A percentile compares a stretch with the other conserved stretches of the same genome.
Evolutionary conservation across 2,113 vertebrate genomes (phyloP).

Genomic region (Oryzias woworae): DNA sequence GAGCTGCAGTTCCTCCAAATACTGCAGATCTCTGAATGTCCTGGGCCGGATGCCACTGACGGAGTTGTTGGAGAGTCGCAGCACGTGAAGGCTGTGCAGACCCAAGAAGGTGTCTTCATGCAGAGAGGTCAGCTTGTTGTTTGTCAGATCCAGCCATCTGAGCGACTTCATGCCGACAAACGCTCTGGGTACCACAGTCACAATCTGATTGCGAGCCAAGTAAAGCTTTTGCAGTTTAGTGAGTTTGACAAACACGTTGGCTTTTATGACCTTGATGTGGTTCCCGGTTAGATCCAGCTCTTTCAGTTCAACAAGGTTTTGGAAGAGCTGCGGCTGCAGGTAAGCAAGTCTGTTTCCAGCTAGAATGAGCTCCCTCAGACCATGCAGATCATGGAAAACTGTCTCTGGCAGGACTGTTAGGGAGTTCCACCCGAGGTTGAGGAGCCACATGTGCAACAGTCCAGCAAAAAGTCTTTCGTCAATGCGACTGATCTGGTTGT

Average conservation of each 20-base stretch:
- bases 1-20: constrained; percentile 90
- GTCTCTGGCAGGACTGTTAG: constrained; percentile 88
- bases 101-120: constrained; percentile 90
- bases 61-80: constrained; percentile 90
- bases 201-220: constrained; percentile 88
- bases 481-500: constrained; percentile 85
- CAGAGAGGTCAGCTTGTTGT: constrained; percentile 84
- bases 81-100: constrained; percentile 86
- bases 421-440: constrained; percentile 93
- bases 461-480: constrained; percentile 87
- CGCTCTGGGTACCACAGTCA: constrained; percentile 84
- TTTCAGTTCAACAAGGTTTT: constrained; percentile 86
- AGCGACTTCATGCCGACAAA: constrained; percentile 91
- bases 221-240: constrained; percentile 92
- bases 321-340: constrained; percentile 89
- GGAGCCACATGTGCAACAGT: constrained; percentile 89
- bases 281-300: constrained; percentile 93
- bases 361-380: constrained; percentile 87
- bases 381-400: constrained; percentile 83
- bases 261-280: constrained; percentile 85
- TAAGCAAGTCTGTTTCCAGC: constrained; percentile 92
- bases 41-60: constrained; percentile 80
- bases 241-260: constrained; percentile 86
- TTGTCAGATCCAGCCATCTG: constrained; percentile 92
- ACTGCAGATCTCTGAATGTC: constrained; percentile 90